Evolutionary conservation across 2,888 invertebrate genomes (phyloP).

Genomic region (Isotomurus palustris): DNA sequence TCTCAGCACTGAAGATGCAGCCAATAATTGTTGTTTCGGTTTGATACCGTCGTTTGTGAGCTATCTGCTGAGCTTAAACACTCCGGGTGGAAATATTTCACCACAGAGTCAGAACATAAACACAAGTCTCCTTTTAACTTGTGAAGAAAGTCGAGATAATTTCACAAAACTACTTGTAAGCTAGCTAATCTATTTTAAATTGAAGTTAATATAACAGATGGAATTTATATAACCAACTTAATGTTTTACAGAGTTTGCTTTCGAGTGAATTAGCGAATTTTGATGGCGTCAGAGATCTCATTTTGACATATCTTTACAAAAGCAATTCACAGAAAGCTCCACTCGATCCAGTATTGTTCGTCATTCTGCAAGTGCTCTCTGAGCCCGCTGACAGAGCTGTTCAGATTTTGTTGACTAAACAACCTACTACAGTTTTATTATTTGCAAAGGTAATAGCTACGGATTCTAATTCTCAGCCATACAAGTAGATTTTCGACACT

Average conservation of each 20-base stretch:
- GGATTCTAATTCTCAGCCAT: neutral
- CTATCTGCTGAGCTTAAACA: slow-evolving; percentile 23
- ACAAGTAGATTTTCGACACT: too few species aligned
- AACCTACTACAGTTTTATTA: slow-evolving; percentile 55
- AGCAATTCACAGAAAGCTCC: slow-evolving; percentile 22
- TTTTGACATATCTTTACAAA: slow-evolving; percentile 33
- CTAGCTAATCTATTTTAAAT: neutral
- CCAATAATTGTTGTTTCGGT: slow-evolving; percentile 33
- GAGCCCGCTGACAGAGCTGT: slow-evolving; percentile 40
- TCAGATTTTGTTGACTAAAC: slow-evolving; percentile 32
- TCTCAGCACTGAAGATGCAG: too few species aligned
- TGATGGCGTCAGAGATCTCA: slow-evolving; percentile 34
- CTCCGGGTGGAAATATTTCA: slow-evolving; percentile 22
- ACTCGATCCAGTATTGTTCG: slow-evolving; percentile 22
- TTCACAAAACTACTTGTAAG: slow-evolving; percentile 28
- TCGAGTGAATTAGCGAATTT: slow-evolving; percentile 30
- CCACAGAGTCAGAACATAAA: slow-evolving; percentile 12
- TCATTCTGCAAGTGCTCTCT: slow-evolving; percentile 32
- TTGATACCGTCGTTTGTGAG: slow-evolving; percentile 38
- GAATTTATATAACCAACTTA: neutral
- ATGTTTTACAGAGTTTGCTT: slow-evolving; percentile 36
- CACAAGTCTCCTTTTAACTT: slow-evolving; percentile 11
- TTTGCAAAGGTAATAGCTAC: slow-evolving; percentile 59
- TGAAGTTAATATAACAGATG: neutral
- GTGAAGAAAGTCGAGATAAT: slow-evolving; percentile 26